phyloP scores from a whole-genome alignment of 2,888 invertebrate species.

The Troglohyphantes excavatus region DNA sequence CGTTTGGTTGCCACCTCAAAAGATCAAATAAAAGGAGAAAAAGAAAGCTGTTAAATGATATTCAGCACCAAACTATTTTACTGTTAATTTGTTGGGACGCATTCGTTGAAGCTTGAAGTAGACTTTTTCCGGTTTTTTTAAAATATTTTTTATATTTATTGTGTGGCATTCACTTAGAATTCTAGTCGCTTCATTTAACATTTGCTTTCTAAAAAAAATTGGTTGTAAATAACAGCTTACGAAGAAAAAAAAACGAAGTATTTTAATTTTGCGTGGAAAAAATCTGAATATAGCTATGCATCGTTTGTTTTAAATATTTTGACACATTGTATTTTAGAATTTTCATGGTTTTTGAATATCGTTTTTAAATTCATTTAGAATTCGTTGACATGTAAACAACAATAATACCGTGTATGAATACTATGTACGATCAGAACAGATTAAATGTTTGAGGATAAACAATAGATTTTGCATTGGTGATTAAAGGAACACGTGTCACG shows the following conservation, averaged over 20 bases:
- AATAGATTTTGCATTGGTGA: too few species aligned
- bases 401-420: too few species aligned
- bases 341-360: too few species aligned
- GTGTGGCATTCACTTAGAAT: neutral
- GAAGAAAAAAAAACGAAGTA: neutral
- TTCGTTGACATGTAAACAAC: too few species aligned
- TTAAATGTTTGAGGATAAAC: too few species aligned
- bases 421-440: too few species aligned
- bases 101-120: slow-evolving; percentile 5
- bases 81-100: slow-evolving; percentile 26
- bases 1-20: slow-evolving; percentile 6
- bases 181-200: slow-evolving; percentile 28
- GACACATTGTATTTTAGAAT: too few species aligned
- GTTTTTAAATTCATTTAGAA: too few species aligned
- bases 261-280: neutral
- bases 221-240: neutral
- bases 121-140: neutral
- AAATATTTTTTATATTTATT: neutral
- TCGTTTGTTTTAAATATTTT: too few species aligned
- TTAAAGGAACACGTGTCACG: too few species aligned
- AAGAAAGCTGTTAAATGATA: neutral
- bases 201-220: neutral
- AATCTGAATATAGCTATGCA: neutral
- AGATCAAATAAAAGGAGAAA: neutral
- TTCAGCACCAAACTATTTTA: slow-evolving; percentile 3